Percentiles rank a stretch among this genome's conserved stretches.
These are phyloP conservation scores for Cyprinodon variegatus DNA, from an alignment of 2,113 vertebrate species.

Conservation along the genomic window DNA sequence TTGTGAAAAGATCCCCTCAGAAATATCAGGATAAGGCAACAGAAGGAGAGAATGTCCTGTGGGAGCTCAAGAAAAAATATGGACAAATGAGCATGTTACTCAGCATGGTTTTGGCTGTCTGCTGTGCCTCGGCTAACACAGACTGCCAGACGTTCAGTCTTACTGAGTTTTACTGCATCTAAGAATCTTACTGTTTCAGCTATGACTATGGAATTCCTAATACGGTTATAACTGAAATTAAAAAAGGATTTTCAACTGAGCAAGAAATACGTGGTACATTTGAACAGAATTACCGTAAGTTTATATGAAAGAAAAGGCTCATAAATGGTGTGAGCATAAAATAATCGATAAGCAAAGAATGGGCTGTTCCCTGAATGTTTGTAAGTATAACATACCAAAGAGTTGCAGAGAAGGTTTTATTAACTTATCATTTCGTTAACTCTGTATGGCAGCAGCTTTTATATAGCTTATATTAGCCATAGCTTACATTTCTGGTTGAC, in stretches of 20 bases:
- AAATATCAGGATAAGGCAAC: constrained; percentile 73
- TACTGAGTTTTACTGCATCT: constrained; percentile 38
- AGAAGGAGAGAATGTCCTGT: constrained; percentile 65
- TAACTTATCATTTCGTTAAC: not conserved
- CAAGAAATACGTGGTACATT: not conserved
- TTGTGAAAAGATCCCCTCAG: constrained; percentile 49
- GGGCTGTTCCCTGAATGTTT: not conserved
- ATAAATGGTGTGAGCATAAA: not conserved
- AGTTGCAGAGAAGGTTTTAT: constrained; percentile 13
- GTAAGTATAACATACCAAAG: not conserved
- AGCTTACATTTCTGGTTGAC: constrained; percentile 1
- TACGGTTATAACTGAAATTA: not conserved
- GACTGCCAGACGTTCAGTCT: constrained; percentile 38
- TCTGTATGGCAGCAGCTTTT: constrained; percentile 1
- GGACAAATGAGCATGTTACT: constrained; percentile 77
- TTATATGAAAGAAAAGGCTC: not conserved
- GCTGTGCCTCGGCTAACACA: constrained; percentile 54
- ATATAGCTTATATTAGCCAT: too few relatives aligned
- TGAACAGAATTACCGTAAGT: not conserved
- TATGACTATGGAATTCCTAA: constrained; percentile 4
- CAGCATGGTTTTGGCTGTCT: constrained; percentile 62
- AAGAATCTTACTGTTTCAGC: constrained; percentile 19
- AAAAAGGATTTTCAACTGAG: constrained; percentile 2
- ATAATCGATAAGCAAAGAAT: not conserved
- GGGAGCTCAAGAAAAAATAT: constrained; percentile 68